phyloP scores from a whole-genome alignment of 2,888 invertebrate species.

The Falcaria lacertinaria region DNA sequence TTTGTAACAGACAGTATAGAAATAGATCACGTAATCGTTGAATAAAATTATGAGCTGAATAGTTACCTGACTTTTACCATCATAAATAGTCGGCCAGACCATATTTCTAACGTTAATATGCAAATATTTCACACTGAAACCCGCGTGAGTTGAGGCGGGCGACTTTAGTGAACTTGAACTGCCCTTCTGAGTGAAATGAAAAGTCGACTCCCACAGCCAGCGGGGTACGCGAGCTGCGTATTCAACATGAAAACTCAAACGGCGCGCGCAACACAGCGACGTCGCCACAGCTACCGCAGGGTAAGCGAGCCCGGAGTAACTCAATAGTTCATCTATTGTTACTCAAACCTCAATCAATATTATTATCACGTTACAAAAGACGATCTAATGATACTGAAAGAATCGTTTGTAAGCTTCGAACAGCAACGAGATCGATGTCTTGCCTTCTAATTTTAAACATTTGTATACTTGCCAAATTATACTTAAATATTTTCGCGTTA shows the following conservation, averaged over 20 bases:
- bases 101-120: constrained; percentile 46
- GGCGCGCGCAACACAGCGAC: constrained; percentile 62
- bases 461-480: constrained; percentile 62
- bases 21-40: constrained; percentile 39
- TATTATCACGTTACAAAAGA: constrained; percentile 4
- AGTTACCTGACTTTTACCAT: constrained; percentile 61
- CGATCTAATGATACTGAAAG: constrained; percentile 7
- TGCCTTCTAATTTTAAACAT: constrained; percentile 52
- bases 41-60: constrained; percentile 15
- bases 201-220: constrained; percentile 62
- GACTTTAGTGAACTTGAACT: constrained; percentile 76
- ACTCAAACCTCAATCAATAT: constrained; percentile 6
- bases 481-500: constrained; percentile 19
- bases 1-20: constrained; percentile 22
- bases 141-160: constrained; percentile 48
- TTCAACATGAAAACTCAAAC: constrained; percentile 45
- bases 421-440: constrained; percentile 24
- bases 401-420: constrained; percentile 14
- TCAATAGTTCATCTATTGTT: constrained; percentile 27
- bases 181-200: constrained; percentile 73
- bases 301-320: constrained; percentile 45
- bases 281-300: constrained; percentile 39
- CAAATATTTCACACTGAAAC: constrained; percentile 45
- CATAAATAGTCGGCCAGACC: constrained; percentile 70
- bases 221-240: constrained; percentile 62